A percentile compares a stretch with the other conserved stretches of the same genome.
These are phyloP conservation scores for Aphyosemion australe DNA, from an alignment of 2,113 vertebrate species.

Conservation along the genomic window DNA sequence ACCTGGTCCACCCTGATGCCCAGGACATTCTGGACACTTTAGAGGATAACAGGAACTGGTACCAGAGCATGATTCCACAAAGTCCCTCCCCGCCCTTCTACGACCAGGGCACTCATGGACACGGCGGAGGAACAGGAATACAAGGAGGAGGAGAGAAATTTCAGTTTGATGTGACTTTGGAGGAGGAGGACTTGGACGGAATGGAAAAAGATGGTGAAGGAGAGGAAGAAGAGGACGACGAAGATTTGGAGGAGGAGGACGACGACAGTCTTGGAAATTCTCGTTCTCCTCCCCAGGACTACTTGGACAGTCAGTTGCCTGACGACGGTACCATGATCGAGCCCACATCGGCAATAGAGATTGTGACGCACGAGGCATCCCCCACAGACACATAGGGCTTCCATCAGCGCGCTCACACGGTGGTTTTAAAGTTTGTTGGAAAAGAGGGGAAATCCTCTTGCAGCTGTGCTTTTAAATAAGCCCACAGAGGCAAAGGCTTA, in stretches of 20 bases:
- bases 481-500: constrained; percentile 74
- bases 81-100: constrained; percentile 96
- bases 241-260: constrained; percentile 81
- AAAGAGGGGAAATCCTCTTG: constrained; percentile 79
- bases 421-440: constrained; percentile 64
- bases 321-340: constrained; percentile 70
- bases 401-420: constrained; percentile 29
- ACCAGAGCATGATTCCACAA: constrained; percentile 99
- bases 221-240: constrained; percentile 89
- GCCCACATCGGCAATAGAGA: constrained; percentile 81
- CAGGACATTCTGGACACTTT: constrained; percentile 98
- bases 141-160: constrained; percentile 90
- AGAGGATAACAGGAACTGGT: constrained; percentile 99
- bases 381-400: constrained; percentile 90
- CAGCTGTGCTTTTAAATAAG: constrained; percentile 79
- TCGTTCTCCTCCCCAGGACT: constrained; percentile 68
- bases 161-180: constrained; percentile 96
- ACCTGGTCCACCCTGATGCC: constrained; percentile 96
- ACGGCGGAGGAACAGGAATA: constrained; percentile 77
- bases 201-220: constrained; percentile 86
- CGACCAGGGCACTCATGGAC: constrained; percentile 87
- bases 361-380: constrained; percentile 88
- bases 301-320: constrained; percentile 52
- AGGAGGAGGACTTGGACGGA: constrained; percentile 93
- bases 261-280: constrained; percentile 74